Conservation (phyloP, 1,140 invertebrate species). For the Carposina sasakii region DNA sequence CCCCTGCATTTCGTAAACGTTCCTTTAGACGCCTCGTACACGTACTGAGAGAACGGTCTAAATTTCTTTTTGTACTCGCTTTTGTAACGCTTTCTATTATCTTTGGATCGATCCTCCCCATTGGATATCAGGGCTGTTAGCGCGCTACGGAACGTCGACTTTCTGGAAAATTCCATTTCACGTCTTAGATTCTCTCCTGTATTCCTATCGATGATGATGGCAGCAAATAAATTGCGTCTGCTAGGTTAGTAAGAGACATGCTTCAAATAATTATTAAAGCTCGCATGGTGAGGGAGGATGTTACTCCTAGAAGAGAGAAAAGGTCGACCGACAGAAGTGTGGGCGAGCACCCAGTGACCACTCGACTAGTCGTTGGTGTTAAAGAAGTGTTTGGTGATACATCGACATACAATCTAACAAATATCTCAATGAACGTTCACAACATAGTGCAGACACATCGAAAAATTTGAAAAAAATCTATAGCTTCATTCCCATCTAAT, state of each 20-base stretch:
- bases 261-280: slow-evolving; percentile 68
- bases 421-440: slow-evolving; percentile 64
- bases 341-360: slow-evolving; percentile 34
- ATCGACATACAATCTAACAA: slow-evolving; percentile 70
- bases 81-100: slow-evolving; percentile 75
- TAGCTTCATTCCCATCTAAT: slow-evolving; percentile 69
- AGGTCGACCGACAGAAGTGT: slow-evolving; percentile 48
- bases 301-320: slow-evolving; percentile 61
- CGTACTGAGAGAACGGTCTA: slow-evolving; percentile 86
- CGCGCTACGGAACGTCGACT: slow-evolving; percentile 73
- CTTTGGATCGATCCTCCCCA: slow-evolving; percentile 72
- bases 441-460: slow-evolving; percentile 69
- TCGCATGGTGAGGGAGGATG: slow-evolving; percentile 64
- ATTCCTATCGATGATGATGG: slow-evolving; percentile 53
- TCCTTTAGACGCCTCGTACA: slow-evolving; percentile 82
- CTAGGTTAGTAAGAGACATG: slow-evolving; percentile 66
- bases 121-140: slow-evolving; percentile 71
- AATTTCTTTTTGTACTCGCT: slow-evolving; percentile 87
- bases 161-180: slow-evolving; percentile 73
- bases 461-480: slow-evolving; percentile 61
- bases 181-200: slow-evolving; percentile 58
- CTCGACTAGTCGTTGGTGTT: slow-evolving; percentile 36
- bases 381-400: slow-evolving; percentile 62
- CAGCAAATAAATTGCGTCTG: slow-evolving; percentile 65
- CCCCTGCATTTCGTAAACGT: slow-evolving; percentile 78